Base-by-base conservation (phyloP, 2,888 invertebrate species). In the Calephelis perditalis region DNA sequence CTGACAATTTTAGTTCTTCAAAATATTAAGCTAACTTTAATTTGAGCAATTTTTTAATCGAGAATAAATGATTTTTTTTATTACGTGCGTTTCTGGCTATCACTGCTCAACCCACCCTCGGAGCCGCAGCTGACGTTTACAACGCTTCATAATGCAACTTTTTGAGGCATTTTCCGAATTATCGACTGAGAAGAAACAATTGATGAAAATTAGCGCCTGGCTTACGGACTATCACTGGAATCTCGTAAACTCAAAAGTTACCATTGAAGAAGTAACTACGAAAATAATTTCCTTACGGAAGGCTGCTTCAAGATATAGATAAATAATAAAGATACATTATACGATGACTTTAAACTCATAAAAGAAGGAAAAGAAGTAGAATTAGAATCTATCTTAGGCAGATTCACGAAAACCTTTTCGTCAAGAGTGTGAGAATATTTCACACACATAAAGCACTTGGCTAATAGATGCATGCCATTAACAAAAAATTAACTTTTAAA, bases 291-390 rank as follows among this genome's bases (percentile, higher is more conserved):
- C 59, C 60, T 26, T 62, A 36, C 64, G 68, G 59, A 47, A 65
- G 63, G 68, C 68, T 60, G n/a, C 68, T 36, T 44, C 45, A 40
- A 49, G 60, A 9, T 66, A 68, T 47, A 59, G 65, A 11, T 66
- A 15, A 68, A 62, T 63, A 69, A 15, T 64, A 26, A 26, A 26
- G 26, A 26, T 54, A 65, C 68, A 62, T 26, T 70, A 46, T 64
- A 66, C 63, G 69, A 69, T 52, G 68, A 66, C 56, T 59, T 60
- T 60, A 54, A 43, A 46, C 37, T 59, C 8, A 49, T 68, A 54
- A 67, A 65, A 7, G 67, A 70, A 65, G 63, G 67, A 54, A 67
- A 65, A 7, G 67, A 70, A 65, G 63, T 67, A n/a, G 36, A 60
- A 46, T 46, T 63, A 10, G 49, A 57, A 57, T 59, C 63, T n/a